Evolutionary conservation across 2,113 vertebrate species (phyloP).

Genomic region (Eublepharis macularius): DNA sequence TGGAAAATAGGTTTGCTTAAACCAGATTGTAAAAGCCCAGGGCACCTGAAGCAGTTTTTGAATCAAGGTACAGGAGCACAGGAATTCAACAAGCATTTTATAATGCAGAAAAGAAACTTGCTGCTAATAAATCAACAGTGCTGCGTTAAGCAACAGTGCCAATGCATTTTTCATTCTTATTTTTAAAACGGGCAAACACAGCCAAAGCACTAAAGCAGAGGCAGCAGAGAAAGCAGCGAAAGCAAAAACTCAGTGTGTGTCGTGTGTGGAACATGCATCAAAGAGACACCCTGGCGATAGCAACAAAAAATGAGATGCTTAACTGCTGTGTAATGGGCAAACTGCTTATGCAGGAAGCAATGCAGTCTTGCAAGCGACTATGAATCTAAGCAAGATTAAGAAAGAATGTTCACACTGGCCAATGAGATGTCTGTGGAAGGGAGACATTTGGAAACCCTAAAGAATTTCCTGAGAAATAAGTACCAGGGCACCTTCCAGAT

Average conservation of each 20-base stretch:
- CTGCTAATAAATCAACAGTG: conserved; percentile 24
- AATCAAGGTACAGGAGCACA: not conserved
- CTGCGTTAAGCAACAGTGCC: conserved; percentile 10
- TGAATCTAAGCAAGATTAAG: not conserved
- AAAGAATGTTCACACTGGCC: not conserved
- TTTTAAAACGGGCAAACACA: conserved; percentile 12
- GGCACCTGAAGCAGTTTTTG: not conserved
- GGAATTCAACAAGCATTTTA: not conserved
- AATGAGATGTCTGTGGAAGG: not conserved
- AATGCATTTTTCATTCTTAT: conserved; percentile 21
- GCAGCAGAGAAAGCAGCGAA: not conserved
- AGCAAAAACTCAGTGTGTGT: not conserved
- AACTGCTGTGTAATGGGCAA: not conserved
- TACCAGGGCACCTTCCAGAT: not conserved
- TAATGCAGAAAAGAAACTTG: conserved; percentile 10
- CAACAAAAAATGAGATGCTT: conserved; percentile 7
- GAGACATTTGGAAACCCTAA: no score
- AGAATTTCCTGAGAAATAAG: not conserved
- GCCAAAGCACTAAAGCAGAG: not conserved
- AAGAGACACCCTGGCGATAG: conserved; percentile 1
- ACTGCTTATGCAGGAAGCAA: not conserved
- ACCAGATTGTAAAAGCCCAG: not conserved
- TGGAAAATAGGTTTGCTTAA: not conserved
- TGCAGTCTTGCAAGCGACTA: not conserved
- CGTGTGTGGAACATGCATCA: conserved; percentile 16